A percentile compares a stretch with the other conserved stretches of the same genome.
These are phyloP conservation scores for Nansenia antarctica DNA, from an alignment of 2,113 vertebrate species.

Conservation along the genomic window DNA sequence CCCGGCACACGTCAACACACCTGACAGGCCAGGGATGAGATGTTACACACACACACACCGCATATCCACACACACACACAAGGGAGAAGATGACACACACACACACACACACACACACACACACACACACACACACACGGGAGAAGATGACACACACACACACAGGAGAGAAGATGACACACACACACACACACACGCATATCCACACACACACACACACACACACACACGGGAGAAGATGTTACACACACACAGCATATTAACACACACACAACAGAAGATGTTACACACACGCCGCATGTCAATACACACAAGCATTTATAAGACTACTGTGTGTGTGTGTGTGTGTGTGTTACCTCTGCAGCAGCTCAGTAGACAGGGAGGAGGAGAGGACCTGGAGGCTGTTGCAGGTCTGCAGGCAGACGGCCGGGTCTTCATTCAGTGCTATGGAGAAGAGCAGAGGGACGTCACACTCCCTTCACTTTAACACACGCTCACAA, in stretches of 20 bases:
- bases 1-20: slow-evolving; percentile 93
- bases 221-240: neutral
- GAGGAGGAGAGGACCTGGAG: slow-evolving; percentile 89
- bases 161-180: neutral
- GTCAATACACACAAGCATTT: too few relatives aligned
- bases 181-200: neutral
- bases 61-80: neutral
- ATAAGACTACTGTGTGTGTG: neutral
- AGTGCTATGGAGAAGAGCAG: slow-evolving; percentile 74
- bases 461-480: neutral
- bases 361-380: slow-evolving; percentile 87
- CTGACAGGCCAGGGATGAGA: slow-evolving; percentile 61
- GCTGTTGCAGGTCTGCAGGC: slow-evolving; percentile 91
- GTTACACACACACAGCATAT: neutral
- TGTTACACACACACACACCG: neutral
- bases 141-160: too few relatives aligned
- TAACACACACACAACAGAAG: too few relatives aligned
- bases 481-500: neutral
- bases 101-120: neutral
- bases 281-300: too few relatives aligned
- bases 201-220: too few relatives aligned
- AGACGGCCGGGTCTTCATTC: slow-evolving; percentile 86
- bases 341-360: slow-evolving; percentile 76
- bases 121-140: neutral
- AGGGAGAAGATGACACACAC: neutral